Base-by-base conservation (phyloP, 2,113 vertebrate species). In the Erythrocebus patas region DNA sequence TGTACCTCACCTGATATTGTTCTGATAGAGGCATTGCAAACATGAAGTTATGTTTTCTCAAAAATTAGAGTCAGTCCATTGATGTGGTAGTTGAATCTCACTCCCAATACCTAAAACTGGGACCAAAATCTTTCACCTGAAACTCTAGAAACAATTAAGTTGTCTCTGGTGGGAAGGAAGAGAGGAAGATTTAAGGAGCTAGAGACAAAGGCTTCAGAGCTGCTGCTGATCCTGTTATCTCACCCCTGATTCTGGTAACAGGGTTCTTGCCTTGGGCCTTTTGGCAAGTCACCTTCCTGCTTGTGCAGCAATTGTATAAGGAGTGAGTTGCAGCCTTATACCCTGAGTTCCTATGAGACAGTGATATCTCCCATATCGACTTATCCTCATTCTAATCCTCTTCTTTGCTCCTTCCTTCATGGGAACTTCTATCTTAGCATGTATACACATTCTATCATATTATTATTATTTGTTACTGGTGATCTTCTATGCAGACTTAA, bases 231-330 rank as follows among this genome's bases (percentile, higher is more conserved):
- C 38, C 45, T 32, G 64, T 30, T 7, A 2, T 20, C 16, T 61
- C 0, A 0, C 0, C 23, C 32, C 25, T 23, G 17, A 52, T 6
- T 59, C 25, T 4, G 17, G 35, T 16, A n/a, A 5, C 1, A 66
- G 25, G 27, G 73, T 43, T 86, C 30, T 25, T 66, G 40, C 57
- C 75, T 76, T 78, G 23, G 52, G 35, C 8, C 38, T 32, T 43
- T 43, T 0, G 8, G 57, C 38, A 30, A 55, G 50, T 35, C 70
- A 38, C 27, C 76, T 43, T 89, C 64, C 9, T 18, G 4, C 50
- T 66, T 25, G 12, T 5, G 45, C 4, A 22, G 10, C 30, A 20
- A 43, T 35, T 11, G 2, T 8, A 14, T 0, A 2, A 45, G 27
- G 50, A 66, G 32, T 32, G 30, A 76, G 32, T 17, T 32, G 59